Conservation (phyloP, 2,113 vertebrate genomes). For the Pyrgilauda ruficollis region DNA sequence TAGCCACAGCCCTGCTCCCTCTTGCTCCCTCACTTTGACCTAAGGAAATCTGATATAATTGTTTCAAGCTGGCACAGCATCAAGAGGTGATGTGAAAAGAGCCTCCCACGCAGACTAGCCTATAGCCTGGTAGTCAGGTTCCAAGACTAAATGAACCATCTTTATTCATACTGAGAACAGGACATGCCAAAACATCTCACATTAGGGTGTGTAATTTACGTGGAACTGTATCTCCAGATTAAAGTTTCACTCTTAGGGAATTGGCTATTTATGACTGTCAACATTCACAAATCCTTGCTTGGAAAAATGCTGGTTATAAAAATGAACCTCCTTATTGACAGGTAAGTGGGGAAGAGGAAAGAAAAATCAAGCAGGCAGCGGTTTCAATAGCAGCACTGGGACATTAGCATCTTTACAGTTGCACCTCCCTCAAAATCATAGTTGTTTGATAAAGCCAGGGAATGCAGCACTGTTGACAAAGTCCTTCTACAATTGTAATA, state of each 20-base stretch:
- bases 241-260: background rate
- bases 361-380: background rate
- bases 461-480: background rate
- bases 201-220: background rate
- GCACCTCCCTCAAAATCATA: background rate
- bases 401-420: background rate
- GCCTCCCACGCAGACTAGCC: background rate
- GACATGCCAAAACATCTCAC: background rate
- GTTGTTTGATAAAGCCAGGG: background rate
- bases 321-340: background rate
- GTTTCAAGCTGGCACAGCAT: background rate
- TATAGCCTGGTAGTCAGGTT: background rate
- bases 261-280: background rate
- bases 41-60: background rate
- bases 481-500: background rate
- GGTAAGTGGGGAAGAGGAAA: background rate
- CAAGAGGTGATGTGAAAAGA: background rate
- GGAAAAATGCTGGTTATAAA: background rate
- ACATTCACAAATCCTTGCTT: background rate
- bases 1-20: background rate
- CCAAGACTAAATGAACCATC: constrained; percentile 11
- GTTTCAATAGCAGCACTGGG: background rate
- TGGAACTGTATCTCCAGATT: background rate
- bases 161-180: background rate
- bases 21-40: background rate